Percentiles rank a stretch among this genome's conserved stretches.
These are phyloP conservation scores for Xyliphius kryptos DNA, from an alignment of 2,113 vertebrate genomes.

Conservation along the genomic window DNA sequence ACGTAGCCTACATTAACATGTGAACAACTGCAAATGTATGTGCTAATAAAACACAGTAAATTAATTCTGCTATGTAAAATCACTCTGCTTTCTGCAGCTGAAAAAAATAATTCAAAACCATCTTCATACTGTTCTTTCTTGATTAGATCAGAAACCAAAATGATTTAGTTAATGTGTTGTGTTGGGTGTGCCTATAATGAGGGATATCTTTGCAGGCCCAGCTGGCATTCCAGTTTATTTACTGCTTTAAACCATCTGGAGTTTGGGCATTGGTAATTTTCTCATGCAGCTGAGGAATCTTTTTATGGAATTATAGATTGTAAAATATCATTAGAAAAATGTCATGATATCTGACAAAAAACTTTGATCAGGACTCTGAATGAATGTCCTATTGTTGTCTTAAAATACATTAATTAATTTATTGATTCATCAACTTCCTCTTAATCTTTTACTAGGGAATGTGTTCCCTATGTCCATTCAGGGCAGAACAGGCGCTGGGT, in stretches of 20 bases:
- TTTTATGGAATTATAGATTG: conserved; percentile 5
- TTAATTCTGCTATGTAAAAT: not conserved
- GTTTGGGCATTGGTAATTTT: conserved; percentile 9
- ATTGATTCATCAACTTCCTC: no score
- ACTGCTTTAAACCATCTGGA: conserved; percentile 9
- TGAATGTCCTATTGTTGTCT: no score
- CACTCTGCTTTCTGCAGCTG: not conserved
- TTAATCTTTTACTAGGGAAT: no score
- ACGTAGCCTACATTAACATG: no score
- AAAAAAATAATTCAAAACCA: conserved; percentile 8
- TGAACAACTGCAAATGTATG: no score
- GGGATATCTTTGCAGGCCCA: conserved; percentile 14
- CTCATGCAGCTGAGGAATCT: not conserved
- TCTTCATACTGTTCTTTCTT: conserved; percentile 16
- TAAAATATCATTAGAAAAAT: not conserved
- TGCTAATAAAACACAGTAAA: no score
- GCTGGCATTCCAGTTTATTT: conserved; percentile 26
- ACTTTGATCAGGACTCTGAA: not conserved
- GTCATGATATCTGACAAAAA: not conserved
- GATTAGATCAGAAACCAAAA: conserved; percentile 24
- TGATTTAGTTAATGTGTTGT: conserved; percentile 21
- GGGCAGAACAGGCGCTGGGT: no score
- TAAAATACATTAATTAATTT: no score
- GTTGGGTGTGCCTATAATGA: conserved; percentile 15
- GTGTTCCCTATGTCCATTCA: no score